These are phyloP conservation scores for Diachrysia chrysitis DNA, from an alignment of 2,888 invertebrate species.

Conservation along the genomic window DNA sequence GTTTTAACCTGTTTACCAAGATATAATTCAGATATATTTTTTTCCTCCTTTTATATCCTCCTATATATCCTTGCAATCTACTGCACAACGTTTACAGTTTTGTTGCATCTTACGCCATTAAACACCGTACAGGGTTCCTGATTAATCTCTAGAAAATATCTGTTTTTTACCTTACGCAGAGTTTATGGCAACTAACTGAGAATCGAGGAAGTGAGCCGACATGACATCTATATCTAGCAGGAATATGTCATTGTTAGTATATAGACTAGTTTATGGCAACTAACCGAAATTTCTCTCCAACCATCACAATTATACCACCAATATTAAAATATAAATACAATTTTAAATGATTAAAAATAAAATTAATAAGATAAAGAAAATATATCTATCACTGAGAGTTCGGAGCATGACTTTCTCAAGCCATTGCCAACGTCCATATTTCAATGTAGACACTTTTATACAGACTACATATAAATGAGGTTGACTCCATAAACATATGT, in stretches of 20 bases:
- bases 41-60: too few relatives aligned
- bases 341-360: not conserved
- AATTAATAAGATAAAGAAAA: slow-evolving; percentile 24
- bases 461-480: slow-evolving; percentile 26
- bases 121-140: not conserved
- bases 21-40: too few relatives aligned
- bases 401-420: slow-evolving; percentile 48
- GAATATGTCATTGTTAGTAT: too few relatives aligned
- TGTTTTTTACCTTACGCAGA: not conserved
- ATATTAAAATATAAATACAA: not conserved
- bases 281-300: not conserved
- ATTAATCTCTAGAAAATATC: not conserved
- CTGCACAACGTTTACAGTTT: not conserved
- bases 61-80: not conserved
- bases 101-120: not conserved
- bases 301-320: not conserved
- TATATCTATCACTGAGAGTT: slow-evolving; percentile 45
- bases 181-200: too few relatives aligned
- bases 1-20: not conserved
- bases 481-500: slow-evolving; percentile 4
- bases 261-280: too few relatives aligned
- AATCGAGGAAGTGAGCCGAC: too few relatives aligned
- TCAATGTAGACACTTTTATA: slow-evolving; percentile 21
- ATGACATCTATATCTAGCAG: too few relatives aligned
- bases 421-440: slow-evolving; percentile 50